Percentiles rank a stretch among this genome's conserved stretches.
Evolutionary conservation across 2,888 invertebrate species (phyloP).

Genomic region (Clunio marinus): DNA sequence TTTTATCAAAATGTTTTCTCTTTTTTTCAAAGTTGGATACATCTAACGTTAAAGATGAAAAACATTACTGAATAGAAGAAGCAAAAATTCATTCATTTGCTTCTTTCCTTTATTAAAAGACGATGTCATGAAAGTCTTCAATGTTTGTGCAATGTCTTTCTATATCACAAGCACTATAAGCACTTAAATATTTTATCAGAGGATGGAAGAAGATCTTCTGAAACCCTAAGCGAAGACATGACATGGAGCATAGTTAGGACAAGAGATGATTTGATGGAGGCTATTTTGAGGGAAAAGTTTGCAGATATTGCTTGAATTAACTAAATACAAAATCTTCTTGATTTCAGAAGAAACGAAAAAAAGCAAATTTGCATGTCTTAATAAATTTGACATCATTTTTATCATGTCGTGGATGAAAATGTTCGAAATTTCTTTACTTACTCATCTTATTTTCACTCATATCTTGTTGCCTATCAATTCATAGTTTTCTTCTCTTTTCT

Average conservation of each 20-base stretch:
- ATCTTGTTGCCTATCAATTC: conserved; percentile 38
- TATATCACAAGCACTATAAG: background rate
- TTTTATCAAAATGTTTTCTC: too few species aligned
- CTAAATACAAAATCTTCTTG: background rate
- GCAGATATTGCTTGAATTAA: background rate
- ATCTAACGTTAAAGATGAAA: too few species aligned
- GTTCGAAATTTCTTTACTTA: background rate
- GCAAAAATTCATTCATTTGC: too few species aligned
- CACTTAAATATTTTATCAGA: conserved; percentile 19
- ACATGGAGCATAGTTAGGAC: background rate
- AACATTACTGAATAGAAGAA: too few species aligned
- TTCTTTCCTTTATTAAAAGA: conserved; percentile 17
- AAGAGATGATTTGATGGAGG: background rate
- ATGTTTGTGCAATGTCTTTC: background rate
- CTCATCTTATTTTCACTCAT: conserved; percentile 35
- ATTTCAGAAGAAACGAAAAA: background rate
- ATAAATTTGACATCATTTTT: conserved; percentile 31
- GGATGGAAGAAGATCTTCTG: too few species aligned
- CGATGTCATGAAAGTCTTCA: conserved; percentile 3
- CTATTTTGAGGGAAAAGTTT: background rate
- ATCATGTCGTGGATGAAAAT: background rate
- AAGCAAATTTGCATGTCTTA: conserved; percentile 39
- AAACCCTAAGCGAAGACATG: background rate
- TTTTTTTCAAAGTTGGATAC: too few species aligned
- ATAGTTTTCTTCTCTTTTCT: conserved; percentile 22